Percentiles rank a stretch among this genome's conserved stretches.
Conservation (phyloP, 2,888 invertebrate genomes). For the Eilema depressum region DNA sequence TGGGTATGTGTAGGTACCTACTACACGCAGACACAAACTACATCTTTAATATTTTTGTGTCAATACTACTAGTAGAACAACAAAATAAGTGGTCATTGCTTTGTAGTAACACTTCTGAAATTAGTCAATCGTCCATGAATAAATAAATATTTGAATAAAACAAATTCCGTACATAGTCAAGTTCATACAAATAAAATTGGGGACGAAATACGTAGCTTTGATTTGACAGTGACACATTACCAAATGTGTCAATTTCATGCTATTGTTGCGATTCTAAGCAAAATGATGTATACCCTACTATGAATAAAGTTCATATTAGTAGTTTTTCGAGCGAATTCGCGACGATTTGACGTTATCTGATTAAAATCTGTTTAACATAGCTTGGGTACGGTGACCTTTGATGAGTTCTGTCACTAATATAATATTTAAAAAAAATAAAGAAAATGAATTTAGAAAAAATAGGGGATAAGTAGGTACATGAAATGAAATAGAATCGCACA, state of each 20-base stretch:
- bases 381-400: not conserved
- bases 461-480: too few species aligned
- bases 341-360: not conserved
- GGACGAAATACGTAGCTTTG: not conserved
- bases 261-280: not conserved
- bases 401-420: not conserved
- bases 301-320: slow-evolving; percentile 1
- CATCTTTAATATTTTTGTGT: not conserved
- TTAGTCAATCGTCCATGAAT: not conserved
- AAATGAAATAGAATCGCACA: too few species aligned
- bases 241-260: not conserved
- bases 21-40: too few species aligned
- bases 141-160: slow-evolving; percentile 8
- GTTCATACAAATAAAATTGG: slow-evolving; percentile 1
- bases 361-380: not conserved
- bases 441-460: too few species aligned
- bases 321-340: not conserved
- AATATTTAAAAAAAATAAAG: not conserved
- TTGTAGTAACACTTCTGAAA: not conserved
- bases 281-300: not conserved
- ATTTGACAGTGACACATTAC: slow-evolving; percentile 10
- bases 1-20: too few species aligned
- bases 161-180: not conserved
- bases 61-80: not conserved
- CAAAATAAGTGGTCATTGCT: too few species aligned